Evolutionary conservation across 2,888 invertebrate species (phyloP).

Genomic region (Tinea semifulvella): DNA sequence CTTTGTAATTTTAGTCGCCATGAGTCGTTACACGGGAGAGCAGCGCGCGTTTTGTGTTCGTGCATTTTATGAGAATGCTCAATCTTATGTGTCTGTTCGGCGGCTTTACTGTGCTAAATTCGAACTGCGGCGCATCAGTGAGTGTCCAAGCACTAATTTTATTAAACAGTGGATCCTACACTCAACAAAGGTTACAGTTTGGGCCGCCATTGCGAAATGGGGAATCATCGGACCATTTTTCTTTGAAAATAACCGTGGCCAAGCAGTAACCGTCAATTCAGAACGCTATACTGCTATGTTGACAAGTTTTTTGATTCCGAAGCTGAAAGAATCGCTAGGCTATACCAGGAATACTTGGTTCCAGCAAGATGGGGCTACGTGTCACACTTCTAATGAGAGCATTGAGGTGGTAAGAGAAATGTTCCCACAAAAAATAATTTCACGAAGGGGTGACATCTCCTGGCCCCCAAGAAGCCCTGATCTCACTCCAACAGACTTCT

Average conservation of each 20-base stretch:
- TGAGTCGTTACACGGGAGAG: constrained; percentile 5
- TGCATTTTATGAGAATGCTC: no score
- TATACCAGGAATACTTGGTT: constrained; percentile 18
- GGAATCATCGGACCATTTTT: constrained; percentile 15
- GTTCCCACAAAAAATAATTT: no score
- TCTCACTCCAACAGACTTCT: constrained; percentile 14
- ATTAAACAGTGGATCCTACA: constrained; percentile 13
- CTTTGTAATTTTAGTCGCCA: constrained; percentile 5
- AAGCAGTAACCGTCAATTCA: constrained; percentile 9
- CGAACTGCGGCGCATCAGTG: constrained; percentile 14
- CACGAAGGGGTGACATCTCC: constrained; percentile 18
- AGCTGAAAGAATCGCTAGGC: constrained; percentile 19
- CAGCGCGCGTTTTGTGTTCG: no score
- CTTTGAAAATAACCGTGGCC: constrained; percentile 7
- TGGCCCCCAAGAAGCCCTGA: constrained; percentile 15
- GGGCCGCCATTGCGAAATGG: no score
- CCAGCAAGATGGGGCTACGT: constrained; percentile 20
- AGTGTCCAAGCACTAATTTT: constrained; percentile 16
- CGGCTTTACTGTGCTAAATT: constrained; percentile 1
- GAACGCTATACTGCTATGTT: constrained; percentile 8
- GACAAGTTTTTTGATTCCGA: not conserved
- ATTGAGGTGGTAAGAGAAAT: constrained; percentile 17
- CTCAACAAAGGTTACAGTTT: no score
- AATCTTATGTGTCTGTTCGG: no score
- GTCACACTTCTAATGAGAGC: constrained; percentile 19